Conservation (phyloP, 2,113 vertebrate species). For the Sigmodon hispidus region DNA sequence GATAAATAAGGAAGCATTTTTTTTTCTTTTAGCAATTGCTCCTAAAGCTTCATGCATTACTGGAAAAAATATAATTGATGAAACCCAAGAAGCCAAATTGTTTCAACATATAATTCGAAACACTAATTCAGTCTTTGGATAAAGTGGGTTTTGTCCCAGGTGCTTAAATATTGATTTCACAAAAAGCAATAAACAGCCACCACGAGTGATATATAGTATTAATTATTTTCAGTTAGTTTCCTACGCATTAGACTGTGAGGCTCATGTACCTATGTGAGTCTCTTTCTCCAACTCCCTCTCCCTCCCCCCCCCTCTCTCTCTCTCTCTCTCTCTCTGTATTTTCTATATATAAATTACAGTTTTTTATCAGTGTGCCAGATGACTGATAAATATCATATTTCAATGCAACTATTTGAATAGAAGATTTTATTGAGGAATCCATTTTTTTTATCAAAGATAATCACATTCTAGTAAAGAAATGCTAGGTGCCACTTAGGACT, state of each 20-base stretch:
- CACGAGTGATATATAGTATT: conserved; percentile 22
- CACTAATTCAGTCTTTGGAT: conserved; percentile 26
- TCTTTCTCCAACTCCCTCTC: too few species aligned
- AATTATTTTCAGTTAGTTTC: conserved; percentile 52
- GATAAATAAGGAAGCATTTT: background rate
- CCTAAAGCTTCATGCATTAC: background rate
- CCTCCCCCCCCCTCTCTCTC: too few species aligned
- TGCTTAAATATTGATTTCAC: conserved; percentile 39
- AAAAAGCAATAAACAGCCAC: background rate
- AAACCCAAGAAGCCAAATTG: background rate
- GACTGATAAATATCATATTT: background rate
- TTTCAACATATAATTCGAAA: background rate
- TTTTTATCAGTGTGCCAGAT: background rate
- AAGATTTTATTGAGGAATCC: background rate
- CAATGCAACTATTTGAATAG: background rate
- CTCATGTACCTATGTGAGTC: background rate
- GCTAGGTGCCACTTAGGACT: background rate
- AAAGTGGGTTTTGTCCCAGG: conserved; percentile 37
- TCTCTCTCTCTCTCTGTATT: too few species aligned
- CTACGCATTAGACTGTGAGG: background rate
- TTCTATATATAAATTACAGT: too few species aligned
- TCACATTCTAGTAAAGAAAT: background rate
- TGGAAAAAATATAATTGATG: conserved; percentile 44
- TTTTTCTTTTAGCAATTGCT: background rate
- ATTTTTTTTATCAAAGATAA: background rate